A percentile compares a stretch with the other conserved stretches of the same genome.
phyloP scores from a whole-genome alignment of 1,140 invertebrate species.

The Trichonephila inaurata region DNA sequence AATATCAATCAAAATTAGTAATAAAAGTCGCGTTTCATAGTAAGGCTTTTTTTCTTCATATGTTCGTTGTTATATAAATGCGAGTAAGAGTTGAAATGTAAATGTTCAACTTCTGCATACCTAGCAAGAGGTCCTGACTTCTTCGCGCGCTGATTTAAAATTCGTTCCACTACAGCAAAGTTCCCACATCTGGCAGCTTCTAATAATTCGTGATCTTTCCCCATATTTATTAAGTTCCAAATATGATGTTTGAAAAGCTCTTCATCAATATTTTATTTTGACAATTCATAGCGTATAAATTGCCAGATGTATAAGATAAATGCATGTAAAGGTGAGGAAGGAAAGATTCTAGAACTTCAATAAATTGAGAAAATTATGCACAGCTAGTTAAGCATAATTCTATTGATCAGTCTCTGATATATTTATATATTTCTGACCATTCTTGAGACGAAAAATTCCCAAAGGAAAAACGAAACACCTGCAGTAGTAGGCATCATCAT shows the following conservation, averaged over 20 bases:
- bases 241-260: background rate
- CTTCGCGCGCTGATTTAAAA: constrained; percentile 92
- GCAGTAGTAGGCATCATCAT: too few relatives aligned
- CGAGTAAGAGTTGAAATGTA: background rate
- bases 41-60: too few relatives aligned
- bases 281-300: background rate
- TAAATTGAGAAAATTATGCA: too few relatives aligned
- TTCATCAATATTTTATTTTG: background rate
- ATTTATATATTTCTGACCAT: too few relatives aligned
- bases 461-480: too few relatives aligned
- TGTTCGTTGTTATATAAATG: background rate
- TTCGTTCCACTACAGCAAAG: constrained; percentile 92
- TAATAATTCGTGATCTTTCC: constrained; percentile 96
- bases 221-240: constrained; percentile 83
- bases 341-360: too few relatives aligned
- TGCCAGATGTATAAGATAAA: background rate
- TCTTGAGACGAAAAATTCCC: too few relatives aligned
- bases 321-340: background rate
- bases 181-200: constrained; percentile 96
- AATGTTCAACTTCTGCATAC: constrained; percentile 82
- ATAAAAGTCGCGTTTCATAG: too few relatives aligned
- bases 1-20: too few relatives aligned
- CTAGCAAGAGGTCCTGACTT: constrained; percentile 95
- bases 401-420: too few relatives aligned
- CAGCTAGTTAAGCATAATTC: too few relatives aligned